Base-by-base conservation (phyloP, 2,888 invertebrate genomes). In the Mythimna impura region DNA sequence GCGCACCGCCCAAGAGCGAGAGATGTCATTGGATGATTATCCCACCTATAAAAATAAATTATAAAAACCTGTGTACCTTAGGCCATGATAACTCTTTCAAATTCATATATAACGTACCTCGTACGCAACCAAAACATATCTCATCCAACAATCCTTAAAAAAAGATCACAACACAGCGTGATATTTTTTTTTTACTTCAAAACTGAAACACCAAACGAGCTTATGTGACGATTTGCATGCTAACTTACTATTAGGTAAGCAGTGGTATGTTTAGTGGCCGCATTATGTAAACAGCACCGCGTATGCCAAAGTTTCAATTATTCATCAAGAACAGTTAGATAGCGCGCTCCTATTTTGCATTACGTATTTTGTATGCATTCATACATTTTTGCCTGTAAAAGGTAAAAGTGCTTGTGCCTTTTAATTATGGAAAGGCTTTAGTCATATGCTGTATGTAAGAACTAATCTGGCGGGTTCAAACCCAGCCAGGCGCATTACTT, bases 301-400 rank as follows among this genome's bases (percentile, higher is more conserved):
- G 76, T 83, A 71, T 71, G 81, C 66, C 66, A 67, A 79, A 61
- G 80, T 80, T 83, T 81, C 81, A 81, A 81, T 81, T 81, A 81
- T 81, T 81, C 83, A 76, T 80, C 81, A 83, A 66, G 64, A 62
- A 14, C 43, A 70, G 74, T 60, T 67, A 71, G 55, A 79, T 69
- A 72, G 52, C 60, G 57, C 61, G 67, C 25, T 52, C 65, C n/a
- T 69, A 80, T 83, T 43, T 81, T 70, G 66, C 75, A 81, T 81
- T 71, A 43, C 14, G 43, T 43, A 69, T 75, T 83, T 80, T 81
- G 83, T 81, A 79, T 82, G 81, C 80, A 74, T 54, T 81, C 43
- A 54, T 73, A 71, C 57, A 57, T 61, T 71, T 82, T 81, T 57
- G 54, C 30, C 4, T 14, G 20, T 57, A 61, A 62, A 60, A 73